Percentiles rank a stretch among this genome's conserved stretches.
Evolutionary conservation across 2,797 vertebrate genomes (phyloP).

Genomic region (Esox lucius): DNA sequence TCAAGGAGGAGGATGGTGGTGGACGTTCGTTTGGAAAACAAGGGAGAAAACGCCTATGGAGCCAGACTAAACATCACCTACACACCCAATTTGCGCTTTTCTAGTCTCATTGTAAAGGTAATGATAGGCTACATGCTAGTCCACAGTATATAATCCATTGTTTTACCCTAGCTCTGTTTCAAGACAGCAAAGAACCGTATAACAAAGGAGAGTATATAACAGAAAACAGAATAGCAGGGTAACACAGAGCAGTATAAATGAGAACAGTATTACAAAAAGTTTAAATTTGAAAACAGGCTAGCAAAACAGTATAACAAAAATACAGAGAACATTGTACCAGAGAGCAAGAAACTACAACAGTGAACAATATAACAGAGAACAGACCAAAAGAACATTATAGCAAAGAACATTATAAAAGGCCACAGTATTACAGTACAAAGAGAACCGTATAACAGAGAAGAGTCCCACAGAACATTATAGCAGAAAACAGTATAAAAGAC

Average conservation of each 20-base stretch:
- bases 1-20: slow-evolving; percentile 84
- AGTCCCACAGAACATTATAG: not conserved
- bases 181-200: not conserved
- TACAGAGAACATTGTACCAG: too few relatives aligned
- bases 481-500: not conserved
- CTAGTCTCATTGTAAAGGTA: slow-evolving; percentile 90
- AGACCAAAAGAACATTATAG: too few relatives aligned
- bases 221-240: not conserved
- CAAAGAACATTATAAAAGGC: not conserved
- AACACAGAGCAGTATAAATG: not conserved
- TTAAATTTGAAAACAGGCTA: too few relatives aligned
- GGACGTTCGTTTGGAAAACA: slow-evolving; percentile 87
- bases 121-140: not conserved
- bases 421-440: not conserved
- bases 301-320: too few relatives aligned
- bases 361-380: too few relatives aligned
- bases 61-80: slow-evolving; percentile 86
- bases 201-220: too few relatives aligned
- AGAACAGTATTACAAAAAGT: too few relatives aligned
- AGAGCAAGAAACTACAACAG: not conserved
- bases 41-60: slow-evolving; percentile 91
- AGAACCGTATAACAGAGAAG: too few relatives aligned
- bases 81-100: slow-evolving; percentile 88
- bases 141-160: not conserved
- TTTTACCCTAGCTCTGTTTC: not conserved